Evolutionary conservation across 2,113 vertebrate genomes (phyloP).

Genomic region (Tursiops truncatus): DNA sequence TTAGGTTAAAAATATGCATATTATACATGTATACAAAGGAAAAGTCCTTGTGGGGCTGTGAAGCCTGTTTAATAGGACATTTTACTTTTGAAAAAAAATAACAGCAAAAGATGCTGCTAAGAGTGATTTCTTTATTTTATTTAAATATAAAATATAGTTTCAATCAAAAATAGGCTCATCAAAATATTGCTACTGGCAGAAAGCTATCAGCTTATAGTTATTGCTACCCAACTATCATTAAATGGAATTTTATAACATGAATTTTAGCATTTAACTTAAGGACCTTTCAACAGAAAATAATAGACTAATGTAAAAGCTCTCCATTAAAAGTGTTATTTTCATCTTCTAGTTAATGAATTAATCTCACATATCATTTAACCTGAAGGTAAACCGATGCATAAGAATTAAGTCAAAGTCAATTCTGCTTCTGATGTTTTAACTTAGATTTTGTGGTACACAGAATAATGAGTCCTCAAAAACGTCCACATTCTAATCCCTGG

Average conservation of each 20-base stretch:
- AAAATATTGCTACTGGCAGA: slow-evolving; percentile 43
- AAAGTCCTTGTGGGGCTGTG: background rate
- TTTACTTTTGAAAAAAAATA: slow-evolving; percentile 46
- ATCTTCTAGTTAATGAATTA: slow-evolving; percentile 53
- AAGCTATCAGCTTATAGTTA: background rate
- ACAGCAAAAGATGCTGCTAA: background rate
- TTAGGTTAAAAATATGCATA: background rate
- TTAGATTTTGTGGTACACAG: background rate
- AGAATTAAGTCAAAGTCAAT: background rate
- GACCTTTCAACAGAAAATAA: slow-evolving; percentile 56
- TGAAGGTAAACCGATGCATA: background rate
- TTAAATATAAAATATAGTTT: background rate
- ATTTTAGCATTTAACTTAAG: slow-evolving; percentile 47
- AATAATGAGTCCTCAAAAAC: background rate
- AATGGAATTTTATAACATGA: slow-evolving; percentile 44
- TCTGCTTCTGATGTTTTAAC: background rate
- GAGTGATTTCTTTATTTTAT: background rate
- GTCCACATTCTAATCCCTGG: background rate
- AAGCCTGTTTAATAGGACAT: slow-evolving; percentile 8
- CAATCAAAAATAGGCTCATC: slow-evolving; percentile 48
- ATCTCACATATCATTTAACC: background rate
- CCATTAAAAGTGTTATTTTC: slow-evolving; percentile 50
- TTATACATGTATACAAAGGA: background rate
- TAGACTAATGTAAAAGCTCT: background rate
- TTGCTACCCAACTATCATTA: background rate